Percentiles rank a stretch among this genome's conserved stretches.
Evolutionary conservation across 2,888 invertebrate species (phyloP).

Genomic region (Drosophila neutralis): DNA sequence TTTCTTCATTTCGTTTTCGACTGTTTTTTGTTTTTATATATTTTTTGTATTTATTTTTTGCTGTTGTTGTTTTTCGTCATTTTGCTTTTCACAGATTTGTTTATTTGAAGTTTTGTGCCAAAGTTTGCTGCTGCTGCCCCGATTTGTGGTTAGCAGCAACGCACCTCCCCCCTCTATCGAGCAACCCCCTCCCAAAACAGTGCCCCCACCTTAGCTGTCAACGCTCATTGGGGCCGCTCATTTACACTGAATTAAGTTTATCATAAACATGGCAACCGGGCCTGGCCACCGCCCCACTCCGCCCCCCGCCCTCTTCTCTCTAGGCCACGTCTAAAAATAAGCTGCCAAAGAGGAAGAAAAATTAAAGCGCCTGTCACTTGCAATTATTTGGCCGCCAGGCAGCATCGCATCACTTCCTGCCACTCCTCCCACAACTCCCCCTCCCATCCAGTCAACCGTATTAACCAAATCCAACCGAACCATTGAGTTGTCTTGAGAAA

Average conservation of each 20-base stretch:
- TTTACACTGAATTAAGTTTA: constrained; percentile 82
- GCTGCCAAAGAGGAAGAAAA: constrained; percentile 75
- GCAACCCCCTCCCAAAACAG: neutral
- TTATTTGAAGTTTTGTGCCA: constrained; percentile 73
- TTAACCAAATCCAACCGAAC: constrained; percentile 58
- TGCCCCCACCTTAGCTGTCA: constrained; percentile 42
- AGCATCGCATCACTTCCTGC: constrained; percentile 60
- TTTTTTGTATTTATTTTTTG: constrained; percentile 26
- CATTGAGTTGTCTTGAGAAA: constrained; percentile 56
- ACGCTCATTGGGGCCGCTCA: constrained; percentile 68
- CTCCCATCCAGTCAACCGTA: constrained; percentile 29
- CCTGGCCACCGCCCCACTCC: constrained; percentile 38
- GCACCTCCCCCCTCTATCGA: neutral
- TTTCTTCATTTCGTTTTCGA: constrained; percentile 40
- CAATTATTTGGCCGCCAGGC: constrained; percentile 79
- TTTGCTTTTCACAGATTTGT: constrained; percentile 73
- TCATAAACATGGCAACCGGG: constrained; percentile 70
- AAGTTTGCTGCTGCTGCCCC: constrained; percentile 39
- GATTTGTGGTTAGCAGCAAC: constrained; percentile 46
- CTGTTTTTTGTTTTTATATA: constrained; percentile 13
- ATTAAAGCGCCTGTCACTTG: constrained; percentile 82
- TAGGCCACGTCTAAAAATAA: constrained; percentile 61
- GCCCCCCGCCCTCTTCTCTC: neutral
- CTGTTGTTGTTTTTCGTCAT: constrained; percentile 36
- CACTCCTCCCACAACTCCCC: constrained; percentile 2